phyloP scores from a whole-genome alignment of 37 sponge, comb jelly and placozoan genomes.

The Axinella damicornis region DNA sequence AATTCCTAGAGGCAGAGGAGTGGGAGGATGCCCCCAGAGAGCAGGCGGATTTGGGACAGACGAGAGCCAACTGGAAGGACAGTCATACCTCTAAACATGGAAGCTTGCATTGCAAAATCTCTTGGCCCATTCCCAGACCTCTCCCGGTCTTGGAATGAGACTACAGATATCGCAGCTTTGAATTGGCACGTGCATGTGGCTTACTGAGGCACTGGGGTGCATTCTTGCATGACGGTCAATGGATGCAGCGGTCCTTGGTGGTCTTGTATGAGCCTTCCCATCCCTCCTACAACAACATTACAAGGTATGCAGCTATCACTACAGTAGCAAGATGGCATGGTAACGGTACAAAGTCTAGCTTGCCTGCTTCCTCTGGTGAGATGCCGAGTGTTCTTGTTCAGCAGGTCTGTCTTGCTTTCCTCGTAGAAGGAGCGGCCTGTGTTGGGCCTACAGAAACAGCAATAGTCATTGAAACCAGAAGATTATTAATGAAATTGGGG shows the following conservation, averaged over 20 bases:
- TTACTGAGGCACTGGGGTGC: slow-evolving; percentile 30
- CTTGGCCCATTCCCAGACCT: too few relatives aligned
- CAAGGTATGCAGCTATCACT: not conserved
- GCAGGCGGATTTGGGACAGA: slow-evolving; percentile 52
- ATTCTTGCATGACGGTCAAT: slow-evolving; percentile 56
- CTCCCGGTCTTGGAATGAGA: too few relatives aligned
- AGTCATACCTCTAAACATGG: too few relatives aligned
- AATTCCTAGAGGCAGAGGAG: slow-evolving; percentile 54
- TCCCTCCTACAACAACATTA: slow-evolving; percentile 26
- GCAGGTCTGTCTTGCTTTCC: slow-evolving; percentile 50
- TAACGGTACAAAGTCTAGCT: too few relatives aligned
- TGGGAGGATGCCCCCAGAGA: slow-evolving; percentile 64
- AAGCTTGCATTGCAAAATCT: too few relatives aligned
- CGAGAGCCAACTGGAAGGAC: slow-evolving; percentile 52
- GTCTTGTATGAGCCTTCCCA: slow-evolving; percentile 60
- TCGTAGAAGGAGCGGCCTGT: slow-evolving; percentile 64
- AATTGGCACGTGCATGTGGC: not conserved
- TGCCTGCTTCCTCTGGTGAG: slow-evolving; percentile 33
- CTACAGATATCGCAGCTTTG: too few relatives aligned
- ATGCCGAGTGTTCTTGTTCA: slow-evolving; percentile 42
- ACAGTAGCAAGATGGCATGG: too few relatives aligned
- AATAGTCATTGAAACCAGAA: not conserved
- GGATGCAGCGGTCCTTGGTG: slow-evolving; percentile 64
- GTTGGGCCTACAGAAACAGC: slow-evolving; percentile 43
- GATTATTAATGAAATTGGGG: too few relatives aligned